Conservation (phyloP, 2,797 vertebrate genomes). For the Coccyzus lansbergi region DNA sequence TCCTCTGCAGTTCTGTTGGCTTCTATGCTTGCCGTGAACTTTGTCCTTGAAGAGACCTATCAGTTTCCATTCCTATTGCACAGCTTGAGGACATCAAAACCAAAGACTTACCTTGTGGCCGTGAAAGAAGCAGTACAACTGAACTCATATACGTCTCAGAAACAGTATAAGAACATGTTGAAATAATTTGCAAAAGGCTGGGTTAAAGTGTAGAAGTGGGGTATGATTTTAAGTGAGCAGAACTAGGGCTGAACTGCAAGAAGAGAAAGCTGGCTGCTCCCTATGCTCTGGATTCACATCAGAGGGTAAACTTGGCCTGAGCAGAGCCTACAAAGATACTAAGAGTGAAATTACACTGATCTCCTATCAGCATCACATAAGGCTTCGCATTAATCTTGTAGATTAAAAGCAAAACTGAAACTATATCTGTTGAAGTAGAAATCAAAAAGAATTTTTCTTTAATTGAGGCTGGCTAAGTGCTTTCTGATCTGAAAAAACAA, state of each 20-base stretch:
- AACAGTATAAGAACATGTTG: neutral
- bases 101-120: neutral
- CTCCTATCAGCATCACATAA: neutral
- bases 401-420: slow-evolving; percentile 33
- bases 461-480: neutral
- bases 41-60: neutral
- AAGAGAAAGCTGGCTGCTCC: neutral
- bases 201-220: neutral
- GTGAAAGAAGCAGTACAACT: neutral
- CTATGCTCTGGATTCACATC: neutral
- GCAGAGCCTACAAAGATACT: neutral
- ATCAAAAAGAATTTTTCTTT: neutral
- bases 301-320: neutral
- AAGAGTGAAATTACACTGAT: slow-evolving; percentile 17
- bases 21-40: neutral
- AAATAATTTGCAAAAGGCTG: neutral
- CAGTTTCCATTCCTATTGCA: neutral
- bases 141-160: neutral
- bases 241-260: neutral
- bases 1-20: neutral
- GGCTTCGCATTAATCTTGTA: neutral
- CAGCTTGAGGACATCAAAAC: neutral
- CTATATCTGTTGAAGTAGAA: neutral
- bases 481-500: slow-evolving; percentile 1
- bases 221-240: neutral